Conservation (phyloP, 1,140 invertebrate species). For the Bombus fervidus region DNA sequence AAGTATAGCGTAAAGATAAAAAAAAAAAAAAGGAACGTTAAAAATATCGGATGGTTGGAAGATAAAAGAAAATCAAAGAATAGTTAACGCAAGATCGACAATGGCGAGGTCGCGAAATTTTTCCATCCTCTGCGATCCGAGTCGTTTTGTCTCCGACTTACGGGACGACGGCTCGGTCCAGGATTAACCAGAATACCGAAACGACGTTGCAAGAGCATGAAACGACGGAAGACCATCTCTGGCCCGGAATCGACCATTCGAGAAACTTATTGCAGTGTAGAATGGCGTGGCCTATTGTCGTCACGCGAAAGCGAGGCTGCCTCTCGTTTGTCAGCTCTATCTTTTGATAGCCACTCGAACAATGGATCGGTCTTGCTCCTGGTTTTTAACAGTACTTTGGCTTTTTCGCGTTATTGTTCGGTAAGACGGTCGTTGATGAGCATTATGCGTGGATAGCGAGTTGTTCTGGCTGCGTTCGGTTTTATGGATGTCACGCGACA, state of each 20-base stretch:
- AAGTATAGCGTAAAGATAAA: no score
- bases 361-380: neutral
- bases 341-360: slow-evolving; percentile 15
- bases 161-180: neutral
- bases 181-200: neutral
- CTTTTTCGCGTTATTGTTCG: slow-evolving; percentile 5
- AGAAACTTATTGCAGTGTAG: slow-evolving; percentile 3
- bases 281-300: neutral
- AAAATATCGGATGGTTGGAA: no score
- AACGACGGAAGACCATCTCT: neutral
- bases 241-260: slow-evolving; percentile 24
- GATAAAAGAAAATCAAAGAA: no score
- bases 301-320: slow-evolving; percentile 4
- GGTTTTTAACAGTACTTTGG: neutral
- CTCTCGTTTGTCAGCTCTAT: neutral
- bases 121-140: no score
- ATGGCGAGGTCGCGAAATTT: neutral
- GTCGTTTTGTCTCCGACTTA: neutral
- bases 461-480: neutral
- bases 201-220: neutral
- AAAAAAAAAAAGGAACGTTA: no score
- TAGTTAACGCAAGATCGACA: neutral
- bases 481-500: neutral
- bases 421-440: neutral
- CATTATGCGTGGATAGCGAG: neutral